phyloP scores from a whole-genome alignment of 2,113 vertebrate genomes.

The Oxyura jamaicensis region DNA sequence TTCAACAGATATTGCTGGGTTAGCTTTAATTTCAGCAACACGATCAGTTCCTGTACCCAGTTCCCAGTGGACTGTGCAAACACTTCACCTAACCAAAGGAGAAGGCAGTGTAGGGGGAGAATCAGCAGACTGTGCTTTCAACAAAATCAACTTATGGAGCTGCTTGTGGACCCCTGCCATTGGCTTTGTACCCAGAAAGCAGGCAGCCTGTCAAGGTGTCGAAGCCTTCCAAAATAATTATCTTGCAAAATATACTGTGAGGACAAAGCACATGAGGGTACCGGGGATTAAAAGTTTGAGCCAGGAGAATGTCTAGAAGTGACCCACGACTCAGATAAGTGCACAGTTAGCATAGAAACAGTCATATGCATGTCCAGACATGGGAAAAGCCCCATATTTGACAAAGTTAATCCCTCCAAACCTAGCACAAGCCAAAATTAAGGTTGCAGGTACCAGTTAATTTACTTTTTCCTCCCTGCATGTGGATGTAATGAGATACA shows the following conservation, averaged over 20 bases:
- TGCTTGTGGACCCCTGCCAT: neutral
- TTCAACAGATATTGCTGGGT: neutral
- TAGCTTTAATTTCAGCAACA: neutral
- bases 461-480: neutral
- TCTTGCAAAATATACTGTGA: neutral
- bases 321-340: rapidly evolving
- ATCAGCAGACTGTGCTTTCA: neutral
- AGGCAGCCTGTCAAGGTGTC: neutral
- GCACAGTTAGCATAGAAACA: neutral
- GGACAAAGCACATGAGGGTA: neutral
- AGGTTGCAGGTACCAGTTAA: neutral
- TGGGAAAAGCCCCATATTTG: neutral
- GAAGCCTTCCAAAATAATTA: neutral
- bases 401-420: neutral
- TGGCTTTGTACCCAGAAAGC: neutral
- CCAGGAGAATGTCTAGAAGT: neutral
- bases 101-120: neutral
- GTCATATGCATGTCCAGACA: rapidly evolving
- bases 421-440: neutral
- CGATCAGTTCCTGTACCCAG: neutral
- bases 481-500: rapidly evolving
- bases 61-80: neutral
- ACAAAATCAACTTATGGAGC: neutral
- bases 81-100: neutral
- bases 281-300: neutral